Percentiles rank a stretch among this genome's conserved stretches.
phyloP scores from a whole-genome alignment of 2,113 vertebrate species.

The human region GRCh38 chr6:3647501-3648000 shows the following conservation, averaged over 20 bases:
- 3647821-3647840: background rate
- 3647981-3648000: no score
- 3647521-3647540: background rate
- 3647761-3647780: background rate
- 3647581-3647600: background rate
- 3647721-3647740: background rate
- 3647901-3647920: no score
- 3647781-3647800: background rate
- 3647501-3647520: background rate
- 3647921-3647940: no score
- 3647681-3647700: background rate
- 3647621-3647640: background rate
- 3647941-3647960: no score
- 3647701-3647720: background rate
- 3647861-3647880: background rate
- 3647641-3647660: background rate
- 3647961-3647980: no score
- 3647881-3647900: no score
- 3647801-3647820: background rate
- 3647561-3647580: background rate
- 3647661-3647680: background rate
- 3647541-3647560: background rate
- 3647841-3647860: background rate
- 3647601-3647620: background rate
- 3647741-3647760: background rate